Base-by-base conservation (phyloP, 1,140 invertebrate species). In the Rhopalosiphum padi region DNA sequence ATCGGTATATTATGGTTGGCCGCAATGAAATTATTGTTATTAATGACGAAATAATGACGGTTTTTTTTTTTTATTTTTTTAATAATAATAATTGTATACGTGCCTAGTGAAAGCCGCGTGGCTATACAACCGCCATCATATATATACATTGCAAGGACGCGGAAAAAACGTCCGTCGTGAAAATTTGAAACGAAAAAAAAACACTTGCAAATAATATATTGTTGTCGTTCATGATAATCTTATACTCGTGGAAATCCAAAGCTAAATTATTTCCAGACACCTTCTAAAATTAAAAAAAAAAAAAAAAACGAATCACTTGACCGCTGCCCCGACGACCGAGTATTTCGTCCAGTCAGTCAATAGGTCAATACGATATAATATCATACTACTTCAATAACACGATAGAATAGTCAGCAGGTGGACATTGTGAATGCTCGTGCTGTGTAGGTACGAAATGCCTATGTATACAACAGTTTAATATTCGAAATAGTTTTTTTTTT, bases 11-110 rank as follows among this genome's bases (percentile, higher is more conserved):
- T 60, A 60, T 60, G 89, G 53, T 55, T 90, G 51, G 53, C 89
- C 89, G 89, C 89, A 90, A 46, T 90, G 43, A 60, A 41, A 90
- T 90, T 90, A 90, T 90, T 90, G 89, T 90, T 68, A 90, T 90
- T 90, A 90, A 90, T 90, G 89, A 68, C 35, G 89, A 90, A 90
- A 90, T 90, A 60, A 90, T 68, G 89, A 60, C 88, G 48, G 25
- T 41, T 90, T 89, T 89, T 41, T 55, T 87, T 48, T 41, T 41
- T 89, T 37, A 35, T 86, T 25, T 46, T 89, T 48, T 35, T 90
- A 48, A 68, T 77, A 77, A 35, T 55, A 90, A 90, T 90, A 90
- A 90, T 90, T 43, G 89, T 90, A 60, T 90, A 90, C 89, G 89
- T 90, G 89, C 37, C 53, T 18, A 37, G 90, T 91, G 90, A 91